phyloP scores from a whole-genome alignment of 2,888 invertebrate genomes.

The Mimumesa dahlbomi region DNA sequence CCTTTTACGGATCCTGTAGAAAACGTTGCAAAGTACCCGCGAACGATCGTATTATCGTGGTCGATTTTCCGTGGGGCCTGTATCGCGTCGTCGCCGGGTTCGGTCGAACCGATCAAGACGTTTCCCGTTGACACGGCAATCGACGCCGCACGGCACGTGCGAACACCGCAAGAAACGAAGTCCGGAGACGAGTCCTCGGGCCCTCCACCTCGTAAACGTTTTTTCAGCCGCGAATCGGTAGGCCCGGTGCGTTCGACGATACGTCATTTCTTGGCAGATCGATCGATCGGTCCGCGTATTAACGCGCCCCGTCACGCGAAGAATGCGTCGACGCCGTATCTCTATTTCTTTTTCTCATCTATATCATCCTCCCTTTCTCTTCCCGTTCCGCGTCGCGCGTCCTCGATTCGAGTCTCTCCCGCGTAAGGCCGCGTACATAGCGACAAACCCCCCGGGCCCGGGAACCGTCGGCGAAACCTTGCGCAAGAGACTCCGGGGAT shows the following conservation, averaged over 20 bases:
- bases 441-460: no score
- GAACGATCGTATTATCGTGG: no score
- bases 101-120: not conserved
- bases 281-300: conserved; percentile 46
- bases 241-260: conserved; percentile 60
- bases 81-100: not conserved
- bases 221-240: conserved; percentile 63
- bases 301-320: conserved; percentile 63
- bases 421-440: no score
- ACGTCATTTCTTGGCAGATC: conserved; percentile 67
- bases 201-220: conserved; percentile 56
- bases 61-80: not conserved
- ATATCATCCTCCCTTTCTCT: conserved; percentile 12
- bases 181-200: not conserved
- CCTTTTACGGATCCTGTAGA: no score
- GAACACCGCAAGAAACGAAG: conserved; percentile 40
- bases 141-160: conserved; percentile 52
- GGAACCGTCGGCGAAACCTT: no score
- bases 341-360: conserved; percentile 51
- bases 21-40: no score
- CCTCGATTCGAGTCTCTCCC: not conserved
- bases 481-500: no score
- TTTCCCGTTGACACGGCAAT: conserved; percentile 25
- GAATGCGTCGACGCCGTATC: conserved; percentile 59
- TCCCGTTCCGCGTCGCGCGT: not conserved